Evolutionary conservation across 2,797 vertebrate genomes (phyloP).

Genomic region (Neopelma chrysocephalum): DNA sequence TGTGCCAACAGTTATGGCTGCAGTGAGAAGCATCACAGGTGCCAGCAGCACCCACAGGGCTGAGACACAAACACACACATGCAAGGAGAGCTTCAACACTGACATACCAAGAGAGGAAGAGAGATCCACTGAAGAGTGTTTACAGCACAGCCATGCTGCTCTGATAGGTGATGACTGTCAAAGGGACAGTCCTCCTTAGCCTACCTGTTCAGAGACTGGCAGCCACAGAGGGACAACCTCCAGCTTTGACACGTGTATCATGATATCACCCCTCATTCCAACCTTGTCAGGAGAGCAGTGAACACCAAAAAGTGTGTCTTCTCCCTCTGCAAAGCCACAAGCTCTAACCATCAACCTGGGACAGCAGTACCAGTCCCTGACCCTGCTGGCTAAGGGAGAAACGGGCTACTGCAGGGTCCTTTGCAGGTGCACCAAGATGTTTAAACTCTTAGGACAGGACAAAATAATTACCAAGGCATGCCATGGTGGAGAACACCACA

Average conservation of each 20-base stretch:
- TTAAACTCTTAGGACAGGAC: not conserved
- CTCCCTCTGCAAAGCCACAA: not conserved
- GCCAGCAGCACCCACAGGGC: not conserved
- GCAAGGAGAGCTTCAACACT: fast-evolving
- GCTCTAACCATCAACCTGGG: not conserved
- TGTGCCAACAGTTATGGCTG: not conserved
- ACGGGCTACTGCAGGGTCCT: not conserved
- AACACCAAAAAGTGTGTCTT: not conserved
- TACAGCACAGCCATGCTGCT: not conserved
- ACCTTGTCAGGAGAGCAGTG: not conserved
- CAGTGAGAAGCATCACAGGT: not conserved
- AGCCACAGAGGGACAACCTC: not conserved
- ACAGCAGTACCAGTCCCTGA: not conserved
- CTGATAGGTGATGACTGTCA: not conserved
- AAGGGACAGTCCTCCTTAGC: not conserved
- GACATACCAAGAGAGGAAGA: fast-evolving
- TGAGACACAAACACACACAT: fast-evolving
- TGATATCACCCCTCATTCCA: not conserved
- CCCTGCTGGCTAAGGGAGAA: not conserved
- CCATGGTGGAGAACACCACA: not conserved
- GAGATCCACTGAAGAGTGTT: no score
- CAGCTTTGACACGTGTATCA: not conserved
- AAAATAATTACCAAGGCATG: not conserved
- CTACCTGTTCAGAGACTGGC: not conserved
- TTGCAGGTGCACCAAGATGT: not conserved